These are phyloP conservation scores for Machaerirhynchus nigripectus DNA, from an alignment of 2,113 vertebrate genomes.

Conservation along the genomic window DNA sequence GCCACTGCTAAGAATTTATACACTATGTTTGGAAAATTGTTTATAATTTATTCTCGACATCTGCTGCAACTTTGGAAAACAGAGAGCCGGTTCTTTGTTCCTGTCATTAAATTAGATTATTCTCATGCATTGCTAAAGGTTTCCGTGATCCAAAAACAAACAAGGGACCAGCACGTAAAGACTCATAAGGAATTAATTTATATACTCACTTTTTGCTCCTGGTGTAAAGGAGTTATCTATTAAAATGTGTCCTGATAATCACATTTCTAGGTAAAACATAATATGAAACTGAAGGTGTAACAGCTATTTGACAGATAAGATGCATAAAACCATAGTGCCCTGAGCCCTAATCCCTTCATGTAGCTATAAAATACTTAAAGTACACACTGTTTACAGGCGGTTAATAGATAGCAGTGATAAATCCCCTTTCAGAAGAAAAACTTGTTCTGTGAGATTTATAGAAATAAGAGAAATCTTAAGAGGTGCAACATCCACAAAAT, in stretches of 20 bases:
- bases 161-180: background rate
- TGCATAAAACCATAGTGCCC: background rate
- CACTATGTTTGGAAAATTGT: background rate
- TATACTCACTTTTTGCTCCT: background rate
- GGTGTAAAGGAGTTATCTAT: background rate
- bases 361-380: constrained; percentile 15
- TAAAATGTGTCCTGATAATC: background rate
- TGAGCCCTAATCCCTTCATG: background rate
- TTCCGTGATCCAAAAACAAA: background rate
- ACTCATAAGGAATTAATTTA: background rate
- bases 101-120: background rate
- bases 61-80: background rate
- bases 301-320: background rate
- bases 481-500: background rate
- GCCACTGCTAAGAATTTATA: background rate
- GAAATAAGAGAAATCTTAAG: background rate
- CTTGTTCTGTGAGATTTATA: background rate
- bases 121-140: background rate
- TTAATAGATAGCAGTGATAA: background rate
- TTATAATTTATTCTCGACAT: constrained; percentile 10
- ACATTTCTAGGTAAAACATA: background rate
- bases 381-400: background rate
- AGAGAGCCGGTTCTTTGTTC: background rate
- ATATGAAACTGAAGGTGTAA: background rate
- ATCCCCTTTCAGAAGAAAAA: background rate